Conservation (phyloP, 2,113 vertebrate species). For the Eulemur rufifrons region DNA sequence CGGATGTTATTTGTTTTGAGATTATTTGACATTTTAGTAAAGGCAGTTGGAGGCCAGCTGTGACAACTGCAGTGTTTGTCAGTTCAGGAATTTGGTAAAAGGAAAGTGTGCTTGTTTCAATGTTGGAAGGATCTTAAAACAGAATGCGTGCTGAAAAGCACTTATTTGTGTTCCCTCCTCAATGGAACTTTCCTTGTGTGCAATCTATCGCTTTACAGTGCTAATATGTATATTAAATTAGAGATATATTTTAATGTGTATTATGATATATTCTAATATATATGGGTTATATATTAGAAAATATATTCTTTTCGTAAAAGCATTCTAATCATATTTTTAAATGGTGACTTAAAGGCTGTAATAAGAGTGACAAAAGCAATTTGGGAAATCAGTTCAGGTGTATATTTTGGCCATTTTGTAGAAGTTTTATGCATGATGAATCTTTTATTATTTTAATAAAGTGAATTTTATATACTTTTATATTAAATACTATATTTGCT, state of each 20-base stretch:
- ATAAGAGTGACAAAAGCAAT: not conserved
- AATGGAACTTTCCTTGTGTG: not conserved
- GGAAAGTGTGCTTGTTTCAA: not conserved
- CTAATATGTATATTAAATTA: not conserved
- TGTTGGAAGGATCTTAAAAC: not conserved
- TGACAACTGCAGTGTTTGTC: not conserved
- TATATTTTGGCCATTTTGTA: slow-evolving; percentile 15
- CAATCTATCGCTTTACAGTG: not conserved
- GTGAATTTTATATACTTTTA: not conserved
- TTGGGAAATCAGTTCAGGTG: not conserved
- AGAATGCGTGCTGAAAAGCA: not conserved
- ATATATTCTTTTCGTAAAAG: not conserved
- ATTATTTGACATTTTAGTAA: not conserved
- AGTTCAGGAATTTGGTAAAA: not conserved
- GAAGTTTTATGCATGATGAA: not conserved
- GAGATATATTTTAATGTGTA: not conserved
- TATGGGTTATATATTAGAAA: not conserved
- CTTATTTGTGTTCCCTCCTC: not conserved
- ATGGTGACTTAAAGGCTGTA: not conserved
- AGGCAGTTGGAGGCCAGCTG: not conserved
- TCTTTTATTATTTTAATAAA: slow-evolving; percentile 22
- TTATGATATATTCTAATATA: not conserved
- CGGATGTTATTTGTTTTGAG: not conserved
- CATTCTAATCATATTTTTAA: not conserved
- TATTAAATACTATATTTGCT: not conserved